Evolutionary conservation across 2,797 vertebrate genomes (phyloP).

Genomic region (Silurus lanzhouensis): DNA sequence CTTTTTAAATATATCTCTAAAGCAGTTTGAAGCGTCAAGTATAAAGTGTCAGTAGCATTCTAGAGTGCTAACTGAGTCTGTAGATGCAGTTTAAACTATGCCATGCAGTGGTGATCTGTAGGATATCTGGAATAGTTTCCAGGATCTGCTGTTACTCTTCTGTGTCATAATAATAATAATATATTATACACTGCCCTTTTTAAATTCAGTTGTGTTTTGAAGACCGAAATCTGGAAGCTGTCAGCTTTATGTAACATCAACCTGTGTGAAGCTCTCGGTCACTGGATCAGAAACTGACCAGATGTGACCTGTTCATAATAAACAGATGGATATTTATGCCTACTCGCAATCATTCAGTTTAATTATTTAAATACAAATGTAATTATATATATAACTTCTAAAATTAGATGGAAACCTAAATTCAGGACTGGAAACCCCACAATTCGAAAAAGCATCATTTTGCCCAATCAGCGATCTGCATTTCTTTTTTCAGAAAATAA

Average conservation of each 20-base stretch:
- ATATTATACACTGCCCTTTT: neutral
- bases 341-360: too few species aligned
- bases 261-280: neutral
- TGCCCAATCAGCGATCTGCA: constrained; percentile 63
- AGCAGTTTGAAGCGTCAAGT: too few species aligned
- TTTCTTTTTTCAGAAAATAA: constrained; percentile 56
- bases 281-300: neutral
- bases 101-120: neutral
- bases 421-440: constrained; percentile 66
- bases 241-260: neutral
- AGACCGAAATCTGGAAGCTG: neutral
- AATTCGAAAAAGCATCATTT: constrained; percentile 75
- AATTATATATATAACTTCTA: too few species aligned
- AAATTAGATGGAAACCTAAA: neutral
- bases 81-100: neutral
- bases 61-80: too few species aligned
- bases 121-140: neutral
- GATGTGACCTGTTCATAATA: neutral
- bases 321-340: neutral
- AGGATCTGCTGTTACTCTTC: neutral
- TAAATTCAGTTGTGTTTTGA: neutral
- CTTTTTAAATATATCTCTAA: too few species aligned
- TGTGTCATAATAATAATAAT: too few species aligned
- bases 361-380: too few species aligned
- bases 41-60: too few species aligned